These are phyloP conservation scores for Marmota flaviventris DNA, from an alignment of 2,113 vertebrate species.

Conservation along the genomic window DNA sequence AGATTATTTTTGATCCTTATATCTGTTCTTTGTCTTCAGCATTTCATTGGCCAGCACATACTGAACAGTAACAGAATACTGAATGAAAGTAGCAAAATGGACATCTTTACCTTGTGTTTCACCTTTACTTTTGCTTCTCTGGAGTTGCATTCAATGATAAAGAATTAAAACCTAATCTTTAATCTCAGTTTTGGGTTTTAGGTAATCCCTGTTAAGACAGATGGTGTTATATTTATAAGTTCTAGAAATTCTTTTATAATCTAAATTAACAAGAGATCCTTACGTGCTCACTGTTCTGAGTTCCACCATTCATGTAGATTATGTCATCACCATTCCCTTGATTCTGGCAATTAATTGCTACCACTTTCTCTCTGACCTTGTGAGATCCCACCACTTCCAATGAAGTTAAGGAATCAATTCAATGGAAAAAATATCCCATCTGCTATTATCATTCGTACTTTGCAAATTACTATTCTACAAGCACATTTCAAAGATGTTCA, in stretches of 20 bases:
- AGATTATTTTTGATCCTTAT: not conserved
- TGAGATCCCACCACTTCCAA: not conserved
- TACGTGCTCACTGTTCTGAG: not conserved
- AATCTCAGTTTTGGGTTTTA: not conserved
- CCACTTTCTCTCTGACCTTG: not conserved
- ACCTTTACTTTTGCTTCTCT: not conserved
- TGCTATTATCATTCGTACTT: not conserved
- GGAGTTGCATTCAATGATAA: not conserved
- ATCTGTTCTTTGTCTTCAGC: not conserved
- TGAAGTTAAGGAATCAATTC: not conserved
- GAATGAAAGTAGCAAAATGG: not conserved
- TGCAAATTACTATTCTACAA: not conserved
- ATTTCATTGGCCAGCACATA: not conserved
- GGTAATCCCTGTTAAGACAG: not conserved
- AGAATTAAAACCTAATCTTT: not conserved
- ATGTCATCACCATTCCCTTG: not conserved
- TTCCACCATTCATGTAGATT: not conserved
- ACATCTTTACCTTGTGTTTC: not conserved
- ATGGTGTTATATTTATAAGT: not conserved
- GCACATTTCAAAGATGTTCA: not conserved
- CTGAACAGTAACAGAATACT: not conserved
- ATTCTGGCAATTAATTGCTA: not conserved
- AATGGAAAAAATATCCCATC: not conserved
- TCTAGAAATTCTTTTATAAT: not conserved
- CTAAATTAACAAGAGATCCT: not conserved